These are phyloP conservation scores for Phymorhynchus buccinoides DNA, from an alignment of 1,140 invertebrate genomes.

Conservation along the genomic window DNA sequence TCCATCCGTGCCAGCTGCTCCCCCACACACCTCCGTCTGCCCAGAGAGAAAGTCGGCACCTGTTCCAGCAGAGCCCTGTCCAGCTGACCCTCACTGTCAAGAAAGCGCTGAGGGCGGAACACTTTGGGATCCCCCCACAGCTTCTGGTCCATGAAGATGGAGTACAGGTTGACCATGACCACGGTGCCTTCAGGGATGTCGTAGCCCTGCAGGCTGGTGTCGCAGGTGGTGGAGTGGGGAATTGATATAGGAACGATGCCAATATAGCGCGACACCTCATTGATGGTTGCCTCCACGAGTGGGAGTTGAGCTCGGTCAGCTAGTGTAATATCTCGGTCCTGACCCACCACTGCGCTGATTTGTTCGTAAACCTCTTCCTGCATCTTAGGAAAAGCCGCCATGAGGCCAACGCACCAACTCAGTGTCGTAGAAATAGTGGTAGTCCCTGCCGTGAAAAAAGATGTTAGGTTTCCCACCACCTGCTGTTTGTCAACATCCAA, in stretches of 20 bases:
- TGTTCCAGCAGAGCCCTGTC: slow-evolving; percentile 42
- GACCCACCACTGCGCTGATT: slow-evolving; percentile 38
- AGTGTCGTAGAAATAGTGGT: slow-evolving; percentile 77
- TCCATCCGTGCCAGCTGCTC: slow-evolving; percentile 52
- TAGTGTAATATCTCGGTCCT: neutral
- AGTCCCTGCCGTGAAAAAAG: neutral
- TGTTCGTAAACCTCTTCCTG: slow-evolving; percentile 65
- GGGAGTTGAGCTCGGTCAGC: slow-evolving; percentile 40
- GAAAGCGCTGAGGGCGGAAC: slow-evolving; percentile 83
- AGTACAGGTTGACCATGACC: slow-evolving; percentile 66
- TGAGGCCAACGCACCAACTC: slow-evolving; percentile 66
- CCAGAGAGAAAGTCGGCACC: slow-evolving; percentile 41
- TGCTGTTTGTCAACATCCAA: neutral
- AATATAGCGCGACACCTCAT: slow-evolving; percentile 1
- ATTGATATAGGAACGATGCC: slow-evolving; percentile 28
- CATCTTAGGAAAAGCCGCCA: slow-evolving; percentile 37
- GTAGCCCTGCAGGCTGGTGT: slow-evolving; percentile 63
- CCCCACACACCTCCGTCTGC: slow-evolving; percentile 50
- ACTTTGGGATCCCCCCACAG: slow-evolving; percentile 81
- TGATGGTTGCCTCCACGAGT: slow-evolving; percentile 40
- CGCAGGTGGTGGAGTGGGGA: slow-evolving; percentile 51
- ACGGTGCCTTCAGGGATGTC: slow-evolving; percentile 63
- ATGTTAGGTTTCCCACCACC: slow-evolving; percentile 5
- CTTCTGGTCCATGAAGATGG: slow-evolving; percentile 57
- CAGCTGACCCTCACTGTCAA: slow-evolving; percentile 79